A percentile compares a stretch with the other conserved stretches of the same genome.
Conservation (phyloP, 2,797 vertebrate genomes). For the Etheostoma perlongum region DNA sequence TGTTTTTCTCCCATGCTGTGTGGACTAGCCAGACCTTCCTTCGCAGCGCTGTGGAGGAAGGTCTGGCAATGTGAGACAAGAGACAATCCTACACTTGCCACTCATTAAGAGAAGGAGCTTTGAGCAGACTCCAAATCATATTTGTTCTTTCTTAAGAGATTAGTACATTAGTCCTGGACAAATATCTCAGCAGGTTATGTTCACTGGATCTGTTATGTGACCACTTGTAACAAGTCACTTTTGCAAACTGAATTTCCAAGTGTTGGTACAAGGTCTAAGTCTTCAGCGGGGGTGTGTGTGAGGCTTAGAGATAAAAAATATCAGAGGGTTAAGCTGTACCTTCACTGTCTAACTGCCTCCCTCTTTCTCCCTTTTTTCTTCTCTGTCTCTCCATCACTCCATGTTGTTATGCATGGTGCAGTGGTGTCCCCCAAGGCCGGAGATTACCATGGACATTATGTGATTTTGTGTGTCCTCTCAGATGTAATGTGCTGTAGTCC, state of each 20-base stretch:
- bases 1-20: too few species aligned
- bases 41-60: too few species aligned
- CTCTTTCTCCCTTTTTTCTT: constrained; percentile 39
- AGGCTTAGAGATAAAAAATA: constrained; percentile 62
- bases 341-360: constrained; percentile 10
- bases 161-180: constrained; percentile 45
- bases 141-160: constrained; percentile 50
- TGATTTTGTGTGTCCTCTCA: constrained; percentile 61
- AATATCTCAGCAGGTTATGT: constrained; percentile 53
- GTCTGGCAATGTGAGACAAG: too few species aligned
- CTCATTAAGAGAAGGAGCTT: constrained; percentile 50
- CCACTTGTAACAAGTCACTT: constrained; percentile 55
- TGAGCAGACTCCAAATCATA: constrained; percentile 48
- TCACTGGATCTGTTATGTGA: constrained; percentile 41
- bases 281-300: constrained; percentile 27
- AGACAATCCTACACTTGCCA: constrained; percentile 2
- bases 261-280: constrained; percentile 47
- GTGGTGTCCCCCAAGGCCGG: constrained; percentile 47
- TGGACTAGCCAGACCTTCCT: too few species aligned
- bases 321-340: constrained; percentile 64
- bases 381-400: constrained; percentile 47
- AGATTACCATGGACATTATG: constrained; percentile 69
- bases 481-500: constrained; percentile 53
- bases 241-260: constrained; percentile 61
- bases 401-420: constrained; percentile 64